These are phyloP conservation scores for Pterocles burchelli DNA, from an alignment of 2,113 vertebrate species.

Conservation along the genomic window DNA sequence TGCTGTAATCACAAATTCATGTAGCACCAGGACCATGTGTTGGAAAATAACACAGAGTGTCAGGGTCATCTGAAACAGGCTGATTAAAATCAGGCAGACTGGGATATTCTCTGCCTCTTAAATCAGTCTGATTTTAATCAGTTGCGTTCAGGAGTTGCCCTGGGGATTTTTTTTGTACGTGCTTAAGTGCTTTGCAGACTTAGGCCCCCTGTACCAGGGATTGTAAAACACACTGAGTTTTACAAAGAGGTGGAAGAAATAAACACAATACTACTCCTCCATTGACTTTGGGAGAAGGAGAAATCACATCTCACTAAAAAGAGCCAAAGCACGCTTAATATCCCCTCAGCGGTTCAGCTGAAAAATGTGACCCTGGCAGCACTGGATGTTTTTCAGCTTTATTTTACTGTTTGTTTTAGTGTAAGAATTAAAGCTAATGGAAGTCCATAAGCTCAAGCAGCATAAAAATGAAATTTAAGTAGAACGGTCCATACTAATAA, in stretches of 20 bases:
- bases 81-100: conserved; percentile 7
- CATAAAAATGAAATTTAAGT: not conserved
- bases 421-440: not conserved
- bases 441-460: not conserved
- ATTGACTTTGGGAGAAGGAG: not conserved
- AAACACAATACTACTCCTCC: not conserved
- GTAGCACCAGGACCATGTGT: not conserved
- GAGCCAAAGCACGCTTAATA: not conserved
- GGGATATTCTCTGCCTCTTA: not conserved
- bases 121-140: conserved; percentile 36
- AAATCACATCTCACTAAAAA: not conserved
- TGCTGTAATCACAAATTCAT: not conserved
- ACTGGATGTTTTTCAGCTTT: not conserved
- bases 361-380: conserved; percentile 31
- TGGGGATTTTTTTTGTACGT: not conserved
- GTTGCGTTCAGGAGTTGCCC: not conserved
- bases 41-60: not conserved
- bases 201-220: not conserved
- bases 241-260: not conserved
- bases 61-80: not conserved
- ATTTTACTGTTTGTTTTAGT: conserved; percentile 7
- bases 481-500: not conserved
- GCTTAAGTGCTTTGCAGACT: not conserved
- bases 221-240: not conserved
- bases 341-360: not conserved